Conservation (phyloP, 2,888 invertebrate species). For the Meliscaeva auricollis region DNA sequence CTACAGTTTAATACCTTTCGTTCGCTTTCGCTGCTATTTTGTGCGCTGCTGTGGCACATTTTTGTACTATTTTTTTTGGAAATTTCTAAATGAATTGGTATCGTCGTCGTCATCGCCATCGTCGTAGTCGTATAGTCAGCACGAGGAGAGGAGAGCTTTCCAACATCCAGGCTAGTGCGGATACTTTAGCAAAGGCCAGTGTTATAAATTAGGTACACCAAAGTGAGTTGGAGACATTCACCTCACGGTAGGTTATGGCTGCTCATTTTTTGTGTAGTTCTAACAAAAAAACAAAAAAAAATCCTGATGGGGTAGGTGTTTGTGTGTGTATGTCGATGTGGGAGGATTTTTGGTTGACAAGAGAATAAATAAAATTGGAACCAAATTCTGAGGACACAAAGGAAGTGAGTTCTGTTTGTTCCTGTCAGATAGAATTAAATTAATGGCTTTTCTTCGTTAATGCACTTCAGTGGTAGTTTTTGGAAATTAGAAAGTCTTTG, state of each 20-base stretch:
- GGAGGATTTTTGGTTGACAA: not conserved
- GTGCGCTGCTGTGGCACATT: conserved; percentile 36
- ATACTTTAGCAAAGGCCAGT: conserved; percentile 43
- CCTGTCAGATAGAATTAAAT: conserved; percentile 47
- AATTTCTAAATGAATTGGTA: conserved; percentile 67
- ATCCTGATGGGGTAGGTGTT: not conserved
- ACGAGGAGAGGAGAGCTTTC: not conserved
- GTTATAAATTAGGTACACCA: conserved; percentile 61
- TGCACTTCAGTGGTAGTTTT: conserved; percentile 51
- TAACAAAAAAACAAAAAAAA: not conserved
- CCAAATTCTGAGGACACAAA: conserved; percentile 21
- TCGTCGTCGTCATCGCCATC: conserved; percentile 23
- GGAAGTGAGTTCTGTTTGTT: conserved; percentile 36
- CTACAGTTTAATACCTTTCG: conserved; percentile 53
- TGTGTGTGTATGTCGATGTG: not conserved
- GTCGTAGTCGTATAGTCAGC: not conserved
- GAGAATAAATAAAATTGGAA: conserved; percentile 23
- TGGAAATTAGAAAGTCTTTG: conserved; percentile 40
- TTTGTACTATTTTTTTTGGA: conserved; percentile 34
- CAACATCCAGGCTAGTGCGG: not conserved
- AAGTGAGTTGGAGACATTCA: conserved; percentile 41
- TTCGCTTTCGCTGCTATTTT: conserved; percentile 36
- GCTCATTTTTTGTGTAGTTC: conserved; percentile 5
- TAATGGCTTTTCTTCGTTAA: conserved; percentile 57
- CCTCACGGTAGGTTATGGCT: conserved; percentile 21